phyloP scores from a whole-genome alignment of 2,888 invertebrate genomes.

The Chrysolina haemoptera region DNA sequence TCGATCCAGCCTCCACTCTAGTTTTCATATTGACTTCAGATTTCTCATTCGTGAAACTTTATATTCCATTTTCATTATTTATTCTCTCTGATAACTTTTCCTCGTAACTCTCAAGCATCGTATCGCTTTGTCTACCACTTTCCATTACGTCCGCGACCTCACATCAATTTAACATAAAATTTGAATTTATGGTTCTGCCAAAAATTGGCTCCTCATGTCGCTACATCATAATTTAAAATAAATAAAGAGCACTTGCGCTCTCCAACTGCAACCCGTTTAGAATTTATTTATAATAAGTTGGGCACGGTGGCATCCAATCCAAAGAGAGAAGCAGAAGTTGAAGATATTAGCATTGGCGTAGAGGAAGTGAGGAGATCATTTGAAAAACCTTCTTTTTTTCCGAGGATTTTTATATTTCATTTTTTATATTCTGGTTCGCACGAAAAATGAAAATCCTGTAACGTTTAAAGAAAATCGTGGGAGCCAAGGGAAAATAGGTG shows the following conservation, averaged over 20 bases:
- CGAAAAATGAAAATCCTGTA: too few relatives aligned
- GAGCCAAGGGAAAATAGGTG: too few relatives aligned
- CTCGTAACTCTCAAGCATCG: constrained; percentile 37
- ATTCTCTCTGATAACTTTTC: constrained; percentile 39
- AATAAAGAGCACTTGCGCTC: constrained; percentile 15
- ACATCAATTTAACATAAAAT: constrained; percentile 23
- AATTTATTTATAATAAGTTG: constrained; percentile 39
- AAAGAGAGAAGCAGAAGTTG: constrained; percentile 31
- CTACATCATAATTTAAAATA: constrained; percentile 15
- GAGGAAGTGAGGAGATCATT: constrained; percentile 6
- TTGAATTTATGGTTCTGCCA: constrained; percentile 11
- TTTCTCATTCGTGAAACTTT: constrained; percentile 22
- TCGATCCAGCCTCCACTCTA: background rate
- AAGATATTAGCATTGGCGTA: constrained; percentile 32
- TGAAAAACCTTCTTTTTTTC: too few relatives aligned
- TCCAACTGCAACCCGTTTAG: constrained; percentile 3
- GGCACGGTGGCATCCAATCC: constrained; percentile 34
- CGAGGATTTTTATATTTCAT: too few relatives aligned
- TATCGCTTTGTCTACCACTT: constrained; percentile 27
- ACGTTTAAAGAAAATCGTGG: too few relatives aligned
- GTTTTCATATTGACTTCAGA: constrained; percentile 15
- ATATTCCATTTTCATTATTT: constrained; percentile 39
- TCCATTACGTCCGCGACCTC: constrained; percentile 11
- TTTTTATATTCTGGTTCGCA: too few relatives aligned
- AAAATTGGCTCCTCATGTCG: constrained; percentile 25